Conservation (phyloP, 2,888 invertebrate genomes). For the Polietes domitor region DNA sequence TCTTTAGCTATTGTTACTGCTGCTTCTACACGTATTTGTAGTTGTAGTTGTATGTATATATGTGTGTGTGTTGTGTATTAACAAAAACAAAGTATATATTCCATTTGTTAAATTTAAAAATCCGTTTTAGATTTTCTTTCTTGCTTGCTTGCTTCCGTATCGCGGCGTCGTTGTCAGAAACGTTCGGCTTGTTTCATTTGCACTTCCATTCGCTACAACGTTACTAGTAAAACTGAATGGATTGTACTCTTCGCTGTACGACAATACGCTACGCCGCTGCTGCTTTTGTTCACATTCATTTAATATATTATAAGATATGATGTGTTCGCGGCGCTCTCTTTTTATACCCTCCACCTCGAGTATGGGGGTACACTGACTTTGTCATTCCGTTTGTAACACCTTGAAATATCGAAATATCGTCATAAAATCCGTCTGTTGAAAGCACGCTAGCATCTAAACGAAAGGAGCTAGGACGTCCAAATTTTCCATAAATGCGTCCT, state of each 20-base stretch:
- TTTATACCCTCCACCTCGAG: too few species aligned
- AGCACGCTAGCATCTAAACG: too few species aligned
- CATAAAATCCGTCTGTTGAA: too few species aligned
- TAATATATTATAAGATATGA: too few species aligned
- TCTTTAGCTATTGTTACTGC: slow-evolving; percentile 15
- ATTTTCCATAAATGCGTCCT: too few species aligned
- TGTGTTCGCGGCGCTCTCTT: neutral
- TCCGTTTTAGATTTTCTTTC: slow-evolving; percentile 30
- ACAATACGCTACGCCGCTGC: neutral
- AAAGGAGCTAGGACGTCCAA: too few species aligned
- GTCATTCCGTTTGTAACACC: too few species aligned
- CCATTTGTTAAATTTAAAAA: slow-evolving; percentile 11
- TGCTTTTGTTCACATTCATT: too few species aligned
- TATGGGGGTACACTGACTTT: too few species aligned
- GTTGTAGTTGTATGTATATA: too few species aligned
- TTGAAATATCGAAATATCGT: too few species aligned
- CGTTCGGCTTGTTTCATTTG: neutral
- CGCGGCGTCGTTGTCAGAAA: slow-evolving; percentile 23
- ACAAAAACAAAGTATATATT: slow-evolving; percentile 4
- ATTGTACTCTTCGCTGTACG: slow-evolving; percentile 21
- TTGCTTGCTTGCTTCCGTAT: slow-evolving; percentile 44
- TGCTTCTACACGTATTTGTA: slow-evolving; percentile 18
- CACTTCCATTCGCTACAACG: slow-evolving; percentile 57
- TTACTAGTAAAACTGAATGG: slow-evolving; percentile 58
- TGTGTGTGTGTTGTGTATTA: neutral